Evolutionary conservation across 2,113 vertebrate genomes (phyloP), one percentile per base, ranked within the genome.

Genomic region (Oriolus oriolus): DNA sequence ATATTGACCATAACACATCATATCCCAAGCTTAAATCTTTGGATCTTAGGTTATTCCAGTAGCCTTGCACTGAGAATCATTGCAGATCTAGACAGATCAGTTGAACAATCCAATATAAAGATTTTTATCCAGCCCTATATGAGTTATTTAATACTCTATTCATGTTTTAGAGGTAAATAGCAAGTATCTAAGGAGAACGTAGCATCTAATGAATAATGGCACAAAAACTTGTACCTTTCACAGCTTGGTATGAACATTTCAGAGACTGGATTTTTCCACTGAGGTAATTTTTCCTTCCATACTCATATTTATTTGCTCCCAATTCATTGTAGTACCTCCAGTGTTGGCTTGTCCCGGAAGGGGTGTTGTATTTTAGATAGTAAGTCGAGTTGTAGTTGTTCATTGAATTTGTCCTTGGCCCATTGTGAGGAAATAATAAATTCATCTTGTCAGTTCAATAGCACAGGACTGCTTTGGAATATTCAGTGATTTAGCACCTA

Each of bases 391-490:
- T 88, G 56, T 49, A 88, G 63, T 28, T 56, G 23, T 63, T 79
- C 59, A 83, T 59, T 94, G 93, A 94, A 88, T 90, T 95, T 88
- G 37, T 75, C 5, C 24, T 87, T 84, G 76, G 42, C 30, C 28
- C 44, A 8, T 10, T 81, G 52, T 16, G 53, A 93, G 93, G 94
- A 96, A 97, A 90, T 56, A 77, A 92, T 95, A 97, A 95, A 97
- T 97, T 64, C 7, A 47, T 84, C 19, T 65, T 76, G 95, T 88
- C 75, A 93, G 63, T 56, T 95, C 91, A 96, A 84, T 95, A 95
- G 79, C 44, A 44, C 20, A 52, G 27, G 21, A 56, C 68, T 63
- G 9, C 64, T 83, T 86, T 2, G 52, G 87, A 13, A 33, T 83
- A 30, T 22, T 77, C 33, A 42, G 70, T 83, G 87, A 96, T 97